Base-by-base conservation (phyloP, 64 coral and sea anemone genomes). In the Montipora cactus region DNA sequence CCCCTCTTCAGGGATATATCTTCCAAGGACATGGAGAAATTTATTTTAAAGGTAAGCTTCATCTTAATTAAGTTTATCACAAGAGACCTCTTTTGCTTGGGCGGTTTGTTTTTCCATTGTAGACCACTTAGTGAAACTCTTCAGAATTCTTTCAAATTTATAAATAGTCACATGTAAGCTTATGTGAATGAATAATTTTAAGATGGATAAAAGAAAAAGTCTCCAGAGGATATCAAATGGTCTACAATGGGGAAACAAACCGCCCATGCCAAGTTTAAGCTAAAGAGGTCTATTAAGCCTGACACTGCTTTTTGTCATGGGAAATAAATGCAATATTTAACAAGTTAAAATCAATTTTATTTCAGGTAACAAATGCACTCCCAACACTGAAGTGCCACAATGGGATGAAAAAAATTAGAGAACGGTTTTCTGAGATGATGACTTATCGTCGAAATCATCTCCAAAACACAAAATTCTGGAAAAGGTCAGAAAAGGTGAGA, bases 401-500 rank as follows among this genome's bases (percentile, higher is more conserved):
- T 88, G 72, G 84, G 84, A 88, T 76, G 71, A 88, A 77, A 88
- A 75, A 88, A 76, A 76, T 58, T 25, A 77, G 48, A 88, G 48
- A 88, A 76, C 48, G 72, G 49, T 88, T 76, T 88, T 76, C 87
- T 23, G 87, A 88, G 87, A 76, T 76, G 71, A 20, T 88, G 49
- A 76, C 87, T 6, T 88, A 88, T 88, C 71, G 49, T 23, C 87
- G 47, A 52, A 77, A 88, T 77, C 87, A 88, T 77, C 68, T 88
- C 15, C 77, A 59, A 76, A 88, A 76, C 87, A 88, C 87, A 88
- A 88, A 88, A 76, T 88, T 88, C 50, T 88, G 87, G 71, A 88
- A 88, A 88, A 88, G 87, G 18, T 88, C 70, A 88, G 71, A 88
- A 88, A 88, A 88, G 87, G 87, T 88, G 87, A 88, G 87, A 88